Base-by-base conservation (phyloP, 2,888 invertebrate genomes). In the Scelioninae gen. 1 region DNA sequence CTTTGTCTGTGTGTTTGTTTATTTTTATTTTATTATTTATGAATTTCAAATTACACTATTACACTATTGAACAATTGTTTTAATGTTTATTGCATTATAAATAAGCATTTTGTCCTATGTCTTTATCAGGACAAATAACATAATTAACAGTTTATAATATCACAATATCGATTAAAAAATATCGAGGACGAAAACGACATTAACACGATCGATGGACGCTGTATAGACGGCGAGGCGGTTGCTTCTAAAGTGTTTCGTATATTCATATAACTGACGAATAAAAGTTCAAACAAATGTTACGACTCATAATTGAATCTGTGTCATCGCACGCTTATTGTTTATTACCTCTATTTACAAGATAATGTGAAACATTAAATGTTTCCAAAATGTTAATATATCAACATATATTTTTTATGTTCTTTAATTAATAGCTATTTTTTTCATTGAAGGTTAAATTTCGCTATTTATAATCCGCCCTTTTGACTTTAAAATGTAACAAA, bases 191-290 rank as follows among this genome's bases (percentile, higher is more conserved):
- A 76, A 76, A 76, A 66, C 76, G 58, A 76, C 76, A 76, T 75
- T 66, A 66, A 34, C 40, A 40, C 69, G 85, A 84, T 86, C 86
- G 85, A 86, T 86, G 78, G 66, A 15, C 53, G 13, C 65, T 78
- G 55, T 58, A 58, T 62, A 78, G 11, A 29, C 49, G 16, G 8
- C 45, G 34, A 53, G 45, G 56, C 43, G 32, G 16, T 31, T 15
- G 53, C 29, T 23, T 78, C 63, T 78, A 78, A 60, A 78, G 43
- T 65, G 71, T 78, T 78, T 78, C 58, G 63, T 45, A 71, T 72
- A 63, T 78, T 63, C 51, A 63, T 72, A 66, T 43, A 76, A 11
- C 38, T 34, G 45, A 53, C 29, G 43, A 68, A 76, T 76, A 68
- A 68, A 76, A 76, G 68, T 76, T 62, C 60, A 76, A 29, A 53